Conservation (phyloP, 2,888 invertebrate genomes). For the Prenolepis imparis region DNA sequence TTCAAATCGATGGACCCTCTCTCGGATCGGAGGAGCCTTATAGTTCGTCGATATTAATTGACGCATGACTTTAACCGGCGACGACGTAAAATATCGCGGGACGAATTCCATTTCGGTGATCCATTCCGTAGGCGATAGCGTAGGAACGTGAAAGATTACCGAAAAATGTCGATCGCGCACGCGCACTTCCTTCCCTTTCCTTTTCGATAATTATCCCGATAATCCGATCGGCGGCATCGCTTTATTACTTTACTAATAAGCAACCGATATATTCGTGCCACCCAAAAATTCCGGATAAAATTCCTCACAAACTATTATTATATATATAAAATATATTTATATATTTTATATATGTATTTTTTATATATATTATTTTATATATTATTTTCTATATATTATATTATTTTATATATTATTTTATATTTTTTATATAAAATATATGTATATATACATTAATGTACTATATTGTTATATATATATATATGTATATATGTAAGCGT, state of each 20-base stretch:
- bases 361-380: too few species aligned
- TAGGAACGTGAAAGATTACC: constrained; percentile 32
- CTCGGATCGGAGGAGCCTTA: constrained; percentile 36
- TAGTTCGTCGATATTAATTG: constrained; percentile 50
- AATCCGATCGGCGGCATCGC: constrained; percentile 57
- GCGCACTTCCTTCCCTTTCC: constrained; percentile 63
- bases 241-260: constrained; percentile 57
- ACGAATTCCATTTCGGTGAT: constrained; percentile 47
- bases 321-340: neutral
- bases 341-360: neutral
- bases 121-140: constrained; percentile 29
- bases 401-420: too few species aligned
- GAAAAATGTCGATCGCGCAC: constrained; percentile 51
- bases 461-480: neutral
- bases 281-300: constrained; percentile 52
- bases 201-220: constrained; percentile 60
- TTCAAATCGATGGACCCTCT: constrained; percentile 44
- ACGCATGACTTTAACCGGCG: constrained; percentile 59
- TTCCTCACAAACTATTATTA: constrained; percentile 32
- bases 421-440: too few species aligned
- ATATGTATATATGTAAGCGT: neutral
- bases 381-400: too few species aligned
- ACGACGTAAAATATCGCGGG: constrained; percentile 58
- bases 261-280: constrained; percentile 55
- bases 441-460: neutral